Conservation (phyloP, 2,113 vertebrate species). For the Centropus bengalensis region DNA sequence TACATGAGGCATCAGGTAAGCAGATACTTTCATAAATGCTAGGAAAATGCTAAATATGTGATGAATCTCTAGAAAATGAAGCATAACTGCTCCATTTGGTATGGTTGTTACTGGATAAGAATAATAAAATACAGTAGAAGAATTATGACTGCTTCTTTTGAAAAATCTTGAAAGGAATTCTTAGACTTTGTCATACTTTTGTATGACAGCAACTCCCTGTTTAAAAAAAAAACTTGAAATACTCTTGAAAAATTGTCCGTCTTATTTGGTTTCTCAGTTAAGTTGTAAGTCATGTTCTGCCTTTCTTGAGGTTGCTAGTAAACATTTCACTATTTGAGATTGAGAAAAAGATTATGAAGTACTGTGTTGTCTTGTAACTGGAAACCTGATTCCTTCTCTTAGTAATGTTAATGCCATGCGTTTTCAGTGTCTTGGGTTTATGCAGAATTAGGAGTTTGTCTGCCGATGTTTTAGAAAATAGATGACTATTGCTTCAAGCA, state of each 20-base stretch:
- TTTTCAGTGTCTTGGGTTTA: not conserved
- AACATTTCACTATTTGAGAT: not conserved
- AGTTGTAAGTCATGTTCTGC: not conserved
- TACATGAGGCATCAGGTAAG: slow-evolving; percentile 98
- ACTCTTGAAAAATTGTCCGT: not conserved
- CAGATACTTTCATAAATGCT: not conserved
- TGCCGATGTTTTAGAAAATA: not conserved
- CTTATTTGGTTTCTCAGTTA: not conserved
- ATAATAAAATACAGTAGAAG: not conserved
- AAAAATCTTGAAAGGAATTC: not conserved
- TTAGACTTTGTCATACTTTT: not conserved
- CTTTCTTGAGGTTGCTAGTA: not conserved
- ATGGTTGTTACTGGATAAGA: not conserved
- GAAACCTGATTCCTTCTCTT: not conserved
- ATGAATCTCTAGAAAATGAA: not conserved
- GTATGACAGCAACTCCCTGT: not conserved
- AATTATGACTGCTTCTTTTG: not conserved
- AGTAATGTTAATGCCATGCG: not conserved
- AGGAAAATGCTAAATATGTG: not conserved
- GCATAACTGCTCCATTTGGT: accelerated
- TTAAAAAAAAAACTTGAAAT: not conserved
- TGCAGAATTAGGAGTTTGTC: not conserved
- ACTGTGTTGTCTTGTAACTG: not conserved
- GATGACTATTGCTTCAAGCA: not conserved
- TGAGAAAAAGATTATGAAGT: not conserved